A percentile compares a stretch with the other conserved stretches of the same genome.
phyloP scores from a whole-genome alignment of 2,113 vertebrate species.

The Rhabdornis inornatus region DNA sequence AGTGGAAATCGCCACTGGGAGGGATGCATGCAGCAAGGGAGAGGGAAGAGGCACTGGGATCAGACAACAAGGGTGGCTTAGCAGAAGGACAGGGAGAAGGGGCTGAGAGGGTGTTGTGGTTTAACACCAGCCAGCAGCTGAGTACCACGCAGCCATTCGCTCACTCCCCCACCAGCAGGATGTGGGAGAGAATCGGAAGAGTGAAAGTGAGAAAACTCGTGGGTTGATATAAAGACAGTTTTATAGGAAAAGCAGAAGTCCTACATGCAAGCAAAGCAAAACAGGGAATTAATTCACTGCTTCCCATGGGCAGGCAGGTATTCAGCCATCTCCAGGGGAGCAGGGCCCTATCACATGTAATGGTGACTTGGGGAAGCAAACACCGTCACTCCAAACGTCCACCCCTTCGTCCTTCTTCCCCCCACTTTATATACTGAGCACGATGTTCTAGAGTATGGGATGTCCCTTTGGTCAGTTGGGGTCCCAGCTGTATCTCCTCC shows the following conservation, averaged over 20 bases:
- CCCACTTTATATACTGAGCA: not conserved
- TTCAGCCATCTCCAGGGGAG: not conserved
- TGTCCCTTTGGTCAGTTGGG: not conserved
- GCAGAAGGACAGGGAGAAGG: not conserved
- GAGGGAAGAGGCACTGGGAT: not conserved
- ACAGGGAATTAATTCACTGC: not conserved
- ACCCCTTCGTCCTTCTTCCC: not conserved
- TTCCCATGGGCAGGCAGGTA: not conserved
- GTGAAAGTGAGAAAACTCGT: not conserved
- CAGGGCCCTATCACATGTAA: not conserved
- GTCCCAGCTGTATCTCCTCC: not conserved
- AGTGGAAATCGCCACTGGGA: not conserved
- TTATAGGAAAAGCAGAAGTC: not conserved
- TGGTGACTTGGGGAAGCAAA: not conserved
- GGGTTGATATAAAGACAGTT: not conserved
- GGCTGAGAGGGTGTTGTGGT: not conserved
- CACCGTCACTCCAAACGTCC: fast-evolving
- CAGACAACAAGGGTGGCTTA: fast-evolving
- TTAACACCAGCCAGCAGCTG: not conserved
- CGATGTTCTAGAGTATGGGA: not conserved
- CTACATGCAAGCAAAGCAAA: not conserved
- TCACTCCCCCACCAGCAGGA: not conserved
- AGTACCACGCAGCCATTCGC: not conserved
- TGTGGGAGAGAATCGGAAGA: not conserved
- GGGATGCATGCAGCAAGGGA: not conserved